Base-by-base conservation (phyloP, 2,888 invertebrate species). In the Leptopilina myrica region DNA sequence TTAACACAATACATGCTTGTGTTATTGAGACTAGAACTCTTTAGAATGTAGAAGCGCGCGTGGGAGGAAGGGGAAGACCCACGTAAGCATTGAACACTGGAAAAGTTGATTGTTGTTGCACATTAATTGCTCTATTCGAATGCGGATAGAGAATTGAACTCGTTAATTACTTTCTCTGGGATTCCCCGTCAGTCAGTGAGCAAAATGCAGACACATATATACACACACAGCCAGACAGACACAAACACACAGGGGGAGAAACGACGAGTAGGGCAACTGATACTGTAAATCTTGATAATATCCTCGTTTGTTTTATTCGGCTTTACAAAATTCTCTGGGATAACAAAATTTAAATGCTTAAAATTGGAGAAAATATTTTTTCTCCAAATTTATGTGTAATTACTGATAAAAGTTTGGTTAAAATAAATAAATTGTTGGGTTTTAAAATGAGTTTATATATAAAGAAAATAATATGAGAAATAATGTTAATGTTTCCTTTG, bases 71-170 rank as follows among this genome's bases (percentile, higher is more conserved):
- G 66, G 11, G 46, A 59, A 79, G 33, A 14, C 76, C n/a, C 67
- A 79, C 43, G 49, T 76, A 76, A 78, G 67, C 76, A 46, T 64
- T 62, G 64, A 64, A 26, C 62, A 46, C 65, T 53, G 56, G 69
- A 79, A 73, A 53, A 75, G 62, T 26, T 73, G 79, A 67, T 81
- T 75, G 69, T 76, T 56, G 75, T 20, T 62, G 75, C 78, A 77
- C 81, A 79, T 79, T 79, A 76, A 79, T 81, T 81, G 79, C 73
- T 78, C 76, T 81, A 78, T 79, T 79, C 81, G 76, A 78, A 79
- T 81, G 64, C 62, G 79, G 67, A 67, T 78, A 69, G 77, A 76
- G 78, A 79, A 81, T 81, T 79, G 78, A 33, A 53, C 79, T 78
- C 79, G 79, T 78, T 81, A 81, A 64, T 81, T 79, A 78, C 78